These are phyloP conservation scores for Sebastes umbrosus DNA, from an alignment of 2,797 vertebrate species.

Conservation along the genomic window DNA sequence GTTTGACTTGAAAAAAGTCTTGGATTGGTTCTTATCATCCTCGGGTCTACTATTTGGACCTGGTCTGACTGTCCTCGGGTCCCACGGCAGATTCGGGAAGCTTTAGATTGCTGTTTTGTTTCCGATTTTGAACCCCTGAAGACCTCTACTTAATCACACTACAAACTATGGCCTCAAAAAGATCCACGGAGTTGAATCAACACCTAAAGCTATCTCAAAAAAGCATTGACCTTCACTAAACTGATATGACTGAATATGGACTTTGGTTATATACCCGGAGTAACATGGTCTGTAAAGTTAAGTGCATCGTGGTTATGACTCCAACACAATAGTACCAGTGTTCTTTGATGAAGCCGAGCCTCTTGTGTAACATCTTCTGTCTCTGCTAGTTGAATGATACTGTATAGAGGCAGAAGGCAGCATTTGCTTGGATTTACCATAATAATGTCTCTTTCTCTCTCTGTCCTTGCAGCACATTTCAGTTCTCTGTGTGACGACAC, in stretches of 20 bases:
- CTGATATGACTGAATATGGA: background rate
- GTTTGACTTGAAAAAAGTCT: background rate
- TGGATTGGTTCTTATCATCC: background rate
- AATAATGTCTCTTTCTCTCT: constrained; percentile 6
- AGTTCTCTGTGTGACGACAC: background rate
- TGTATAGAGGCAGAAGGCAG: background rate
- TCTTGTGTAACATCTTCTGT: constrained; percentile 17
- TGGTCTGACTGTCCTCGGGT: background rate
- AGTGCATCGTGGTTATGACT: background rate
- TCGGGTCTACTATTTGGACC: background rate
- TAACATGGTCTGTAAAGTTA: background rate
- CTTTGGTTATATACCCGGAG: background rate
- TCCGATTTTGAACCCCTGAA: background rate
- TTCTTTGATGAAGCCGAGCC: constrained; percentile 1
- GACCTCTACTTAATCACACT: background rate
- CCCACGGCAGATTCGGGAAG: background rate
- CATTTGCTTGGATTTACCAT: background rate
- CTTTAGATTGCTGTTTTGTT: background rate
- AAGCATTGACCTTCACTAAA: background rate
- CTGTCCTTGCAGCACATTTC: constrained; percentile 1
- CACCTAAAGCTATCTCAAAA: background rate
- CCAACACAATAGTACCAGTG: constrained; percentile 2
- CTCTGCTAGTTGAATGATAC: constrained; percentile 3
- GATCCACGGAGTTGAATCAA: background rate
- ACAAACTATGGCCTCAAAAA: background rate